phyloP scores from a whole-genome alignment of 1,140 invertebrate species.

The Leptinotarsa undecemlineata region DNA sequence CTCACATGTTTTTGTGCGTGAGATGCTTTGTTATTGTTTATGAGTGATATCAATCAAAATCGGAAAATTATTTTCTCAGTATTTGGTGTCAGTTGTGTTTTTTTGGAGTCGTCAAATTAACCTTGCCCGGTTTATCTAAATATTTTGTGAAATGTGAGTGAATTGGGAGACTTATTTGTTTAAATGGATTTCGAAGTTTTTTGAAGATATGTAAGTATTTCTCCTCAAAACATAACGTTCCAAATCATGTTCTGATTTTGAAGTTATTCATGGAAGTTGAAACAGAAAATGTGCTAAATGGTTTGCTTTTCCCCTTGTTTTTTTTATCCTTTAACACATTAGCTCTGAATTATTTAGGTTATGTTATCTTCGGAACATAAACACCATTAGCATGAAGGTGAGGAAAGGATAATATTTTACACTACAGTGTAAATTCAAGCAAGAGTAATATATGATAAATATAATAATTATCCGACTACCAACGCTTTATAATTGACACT shows the following conservation, averaged over 20 bases:
- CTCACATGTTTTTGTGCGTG: constrained; percentile 45
- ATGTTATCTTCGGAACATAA: constrained; percentile 36
- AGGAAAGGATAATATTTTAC: constrained; percentile 17
- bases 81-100: constrained; percentile 39
- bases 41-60: constrained; percentile 1
- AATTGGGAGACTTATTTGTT: constrained; percentile 11
- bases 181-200: constrained; percentile 34
- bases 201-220: constrained; percentile 40
- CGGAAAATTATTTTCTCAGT: constrained; percentile 14
- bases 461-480: constrained; percentile 15
- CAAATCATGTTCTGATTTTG: neutral
- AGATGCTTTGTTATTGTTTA: constrained; percentile 32
- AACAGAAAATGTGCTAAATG: constrained; percentile 39
- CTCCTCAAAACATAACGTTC: neutral
- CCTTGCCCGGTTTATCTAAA: constrained; percentile 42
- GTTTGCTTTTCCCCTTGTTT: constrained; percentile 47
- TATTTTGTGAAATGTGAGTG: constrained; percentile 31
- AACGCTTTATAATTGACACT: constrained; percentile 13
- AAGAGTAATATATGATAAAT: constrained; percentile 16
- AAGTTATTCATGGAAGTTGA: neutral
- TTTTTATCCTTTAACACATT: constrained; percentile 39
- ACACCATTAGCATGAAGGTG: constrained; percentile 32
- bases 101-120: constrained; percentile 41
- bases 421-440: constrained; percentile 12
- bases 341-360: constrained; percentile 32